Percentiles rank a stretch among this genome's conserved stretches.
phyloP scores from a whole-genome alignment of 2,888 invertebrate genomes.

The Temnothorax rugatulus region DNA sequence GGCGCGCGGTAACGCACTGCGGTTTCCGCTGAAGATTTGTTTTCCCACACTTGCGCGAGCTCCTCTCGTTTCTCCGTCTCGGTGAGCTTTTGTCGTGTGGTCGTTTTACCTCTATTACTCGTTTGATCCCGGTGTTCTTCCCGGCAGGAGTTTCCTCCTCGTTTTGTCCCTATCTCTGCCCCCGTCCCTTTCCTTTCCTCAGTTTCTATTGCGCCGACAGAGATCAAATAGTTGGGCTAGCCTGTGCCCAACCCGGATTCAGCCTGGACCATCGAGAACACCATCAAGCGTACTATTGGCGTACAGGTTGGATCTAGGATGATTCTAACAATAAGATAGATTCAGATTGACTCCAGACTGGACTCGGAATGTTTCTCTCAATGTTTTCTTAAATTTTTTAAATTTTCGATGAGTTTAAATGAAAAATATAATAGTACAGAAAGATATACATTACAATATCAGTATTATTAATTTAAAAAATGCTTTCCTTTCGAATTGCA shows the following conservation, averaged over 20 bases:
- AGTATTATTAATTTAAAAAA: background rate
- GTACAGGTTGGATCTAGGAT: background rate
- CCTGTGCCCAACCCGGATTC: background rate
- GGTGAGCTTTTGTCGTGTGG: slow-evolving; percentile 51
- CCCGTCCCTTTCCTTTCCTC: background rate
- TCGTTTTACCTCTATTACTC: slow-evolving; percentile 41
- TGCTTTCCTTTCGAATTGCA: background rate
- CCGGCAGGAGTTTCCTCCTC: slow-evolving; percentile 3
- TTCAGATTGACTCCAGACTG: background rate
- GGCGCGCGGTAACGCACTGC: slow-evolving; percentile 57
- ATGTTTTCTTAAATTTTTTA: background rate
- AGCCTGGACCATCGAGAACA: background rate
- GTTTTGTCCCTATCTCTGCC: background rate
- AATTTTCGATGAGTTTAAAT: background rate
- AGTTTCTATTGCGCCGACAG: background rate
- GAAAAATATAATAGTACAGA: background rate
- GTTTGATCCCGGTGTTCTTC: slow-evolving; percentile 33
- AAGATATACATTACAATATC: background rate
- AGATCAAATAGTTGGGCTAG: slow-evolving; percentile 30
- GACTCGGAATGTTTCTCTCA: background rate
- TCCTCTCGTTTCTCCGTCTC: slow-evolving; percentile 40
- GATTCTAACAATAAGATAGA: background rate
- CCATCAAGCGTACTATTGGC: background rate
- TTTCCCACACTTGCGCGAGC: slow-evolving; percentile 30
- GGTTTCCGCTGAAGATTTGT: slow-evolving; percentile 60